Evolutionary conservation across 2,888 invertebrate species (phyloP), one percentile per base, ranked within the genome.

Genomic region (Congeria kusceri): DNA sequence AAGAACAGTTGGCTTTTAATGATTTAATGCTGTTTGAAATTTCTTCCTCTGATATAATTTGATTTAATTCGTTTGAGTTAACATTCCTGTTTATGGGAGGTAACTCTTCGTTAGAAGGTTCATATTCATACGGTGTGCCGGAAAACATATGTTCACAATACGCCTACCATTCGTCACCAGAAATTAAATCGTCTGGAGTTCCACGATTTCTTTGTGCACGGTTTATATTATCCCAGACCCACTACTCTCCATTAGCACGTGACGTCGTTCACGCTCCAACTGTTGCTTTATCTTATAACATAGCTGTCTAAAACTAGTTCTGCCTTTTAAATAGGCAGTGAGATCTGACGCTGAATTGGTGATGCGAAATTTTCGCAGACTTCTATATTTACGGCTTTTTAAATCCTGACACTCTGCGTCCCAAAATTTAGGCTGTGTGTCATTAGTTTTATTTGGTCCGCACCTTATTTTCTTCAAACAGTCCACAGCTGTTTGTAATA

Each of bases 181-280:
- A 1, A 23, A 32, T 32, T 9, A 32, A 32, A 9, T 32, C 32
- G 9, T 32, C 9, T 32, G 9, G 9, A 7, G 32, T 32, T 4
- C n/a, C 27, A 9, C 25, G 18, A 11, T n/a, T 28, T 11, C 18
- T 27, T n/a, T 59, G 23, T 29, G 28, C 66, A 29, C 28, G n/a
- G 32, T 68, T 68, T 11, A 68, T 59, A 47, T 49, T 59, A 13
- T 58, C 59, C 68, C 61, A 68, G 28, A 68, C 1, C 47, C 46
- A 23, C 72, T 64, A 9, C 25, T 46, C 27, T 72, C 58, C 28
- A 65, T 15, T 23, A 72, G 9, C 4, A 9, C 32, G 32, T 9
- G 32, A 9, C 32, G 32, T 32, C 32, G 32, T 32, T 32, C 9
- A 9, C 4, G 32, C 32, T 32, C 32, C 4, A 32, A 9, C 9